phyloP scores from a whole-genome alignment of 1,140 invertebrate species.

The Eumeta japonica region DNA sequence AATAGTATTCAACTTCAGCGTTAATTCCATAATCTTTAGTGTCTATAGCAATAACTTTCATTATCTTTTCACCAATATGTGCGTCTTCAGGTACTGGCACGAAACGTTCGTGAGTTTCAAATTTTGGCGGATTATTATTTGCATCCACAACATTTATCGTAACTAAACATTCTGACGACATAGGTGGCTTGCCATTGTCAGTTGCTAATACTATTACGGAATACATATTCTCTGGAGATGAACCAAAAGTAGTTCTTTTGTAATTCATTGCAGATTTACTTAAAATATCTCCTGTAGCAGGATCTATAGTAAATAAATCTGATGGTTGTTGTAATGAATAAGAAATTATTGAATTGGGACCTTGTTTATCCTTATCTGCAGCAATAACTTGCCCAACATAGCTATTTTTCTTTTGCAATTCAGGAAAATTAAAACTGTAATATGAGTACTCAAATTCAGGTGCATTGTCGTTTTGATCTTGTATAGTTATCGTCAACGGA shows the following conservation, averaged over 20 bases:
- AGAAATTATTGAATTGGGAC: slow-evolving; percentile 90
- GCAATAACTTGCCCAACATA: slow-evolving; percentile 88
- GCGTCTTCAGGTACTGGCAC: slow-evolving; percentile 81
- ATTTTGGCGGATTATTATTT: slow-evolving; percentile 85
- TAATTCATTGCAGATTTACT: slow-evolving; percentile 82
- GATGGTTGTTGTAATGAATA: slow-evolving; percentile 89
- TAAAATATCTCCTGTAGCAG: slow-evolving; percentile 84
- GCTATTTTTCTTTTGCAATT: slow-evolving; percentile 73
- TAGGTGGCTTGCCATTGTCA: slow-evolving; percentile 89
- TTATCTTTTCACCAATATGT: slow-evolving; percentile 65
- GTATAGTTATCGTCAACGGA: slow-evolving; percentile 86
- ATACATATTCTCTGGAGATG: slow-evolving; percentile 86
- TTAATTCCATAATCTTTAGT: slow-evolving; percentile 80
- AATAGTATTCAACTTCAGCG: slow-evolving; percentile 80
- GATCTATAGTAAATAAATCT: slow-evolving; percentile 86
- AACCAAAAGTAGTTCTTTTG: slow-evolving; percentile 72
- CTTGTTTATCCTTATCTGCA: slow-evolving; percentile 86
- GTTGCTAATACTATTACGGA: slow-evolving; percentile 81
- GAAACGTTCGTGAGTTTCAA: slow-evolving; percentile 72
- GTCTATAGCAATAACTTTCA: slow-evolving; percentile 75
- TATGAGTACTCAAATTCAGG: slow-evolving; percentile 86
- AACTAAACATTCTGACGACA: slow-evolving; percentile 80
- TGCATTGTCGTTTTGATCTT: slow-evolving; percentile 93
- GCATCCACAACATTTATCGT: slow-evolving; percentile 87
- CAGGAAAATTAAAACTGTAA: slow-evolving; percentile 89